These are phyloP conservation scores for Lepisosteus osseus DNA, from an alignment of 2,113 vertebrate genomes.

Conservation along the genomic window DNA sequence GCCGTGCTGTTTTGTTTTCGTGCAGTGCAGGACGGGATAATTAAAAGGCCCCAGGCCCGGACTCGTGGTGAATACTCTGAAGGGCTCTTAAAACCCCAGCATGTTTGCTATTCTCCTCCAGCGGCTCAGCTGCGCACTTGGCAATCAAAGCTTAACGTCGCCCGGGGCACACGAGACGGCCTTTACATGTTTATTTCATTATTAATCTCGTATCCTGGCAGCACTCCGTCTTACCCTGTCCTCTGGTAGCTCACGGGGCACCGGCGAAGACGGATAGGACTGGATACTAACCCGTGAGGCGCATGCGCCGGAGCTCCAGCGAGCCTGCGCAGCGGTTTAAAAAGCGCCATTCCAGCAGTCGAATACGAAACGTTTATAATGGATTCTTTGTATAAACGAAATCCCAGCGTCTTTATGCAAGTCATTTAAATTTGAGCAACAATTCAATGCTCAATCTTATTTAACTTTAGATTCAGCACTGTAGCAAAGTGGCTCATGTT, in stretches of 20 bases:
- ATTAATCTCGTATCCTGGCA: constrained; percentile 10
- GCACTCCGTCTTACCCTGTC: constrained; percentile 45
- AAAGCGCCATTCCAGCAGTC: no score
- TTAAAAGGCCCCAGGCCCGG: constrained; percentile 11
- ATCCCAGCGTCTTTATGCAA: no score
- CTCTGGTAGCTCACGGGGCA: constrained; percentile 29
- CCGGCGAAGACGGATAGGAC: constrained; percentile 27
- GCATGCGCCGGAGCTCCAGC: neutral
- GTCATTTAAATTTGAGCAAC: no score
- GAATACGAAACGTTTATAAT: no score
- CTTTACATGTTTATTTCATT: no score
- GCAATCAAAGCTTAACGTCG: no score
- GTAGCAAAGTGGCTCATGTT: no score
- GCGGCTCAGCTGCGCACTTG: no score
- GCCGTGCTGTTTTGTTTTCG: constrained; percentile 23
- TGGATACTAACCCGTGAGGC: neutral
- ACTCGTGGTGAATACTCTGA: neutral
- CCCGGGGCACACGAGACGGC: no score
- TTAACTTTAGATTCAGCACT: no score
- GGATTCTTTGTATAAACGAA: no score
- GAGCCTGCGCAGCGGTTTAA: neutral
- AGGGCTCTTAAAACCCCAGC: neutral
- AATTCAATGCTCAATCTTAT: no score
- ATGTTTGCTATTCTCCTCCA: neutral
- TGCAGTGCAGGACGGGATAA: constrained; percentile 17